A percentile compares a stretch with the other conserved stretches of the same genome.
phyloP scores from a whole-genome alignment of 2,888 invertebrate genomes.

The Pterostichus niger region DNA sequence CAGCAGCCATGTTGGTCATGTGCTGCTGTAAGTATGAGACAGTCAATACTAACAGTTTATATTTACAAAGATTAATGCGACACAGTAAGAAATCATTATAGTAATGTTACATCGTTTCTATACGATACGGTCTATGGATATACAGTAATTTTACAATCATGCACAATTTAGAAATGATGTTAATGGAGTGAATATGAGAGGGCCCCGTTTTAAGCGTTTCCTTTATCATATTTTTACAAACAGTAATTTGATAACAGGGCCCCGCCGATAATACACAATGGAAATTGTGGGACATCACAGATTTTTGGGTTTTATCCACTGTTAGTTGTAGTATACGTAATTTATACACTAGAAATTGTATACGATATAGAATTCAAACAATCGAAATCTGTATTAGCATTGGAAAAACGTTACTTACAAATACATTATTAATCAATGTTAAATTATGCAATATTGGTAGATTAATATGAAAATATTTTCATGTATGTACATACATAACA shows the following conservation, averaged over 20 bases:
- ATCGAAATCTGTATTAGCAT: neutral
- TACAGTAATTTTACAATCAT: slow-evolving; percentile 63
- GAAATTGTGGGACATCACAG: slow-evolving; percentile 64
- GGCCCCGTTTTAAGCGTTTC: slow-evolving; percentile 52
- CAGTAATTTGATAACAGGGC: slow-evolving; percentile 55
- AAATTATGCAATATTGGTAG: no score
- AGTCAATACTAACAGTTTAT: slow-evolving; percentile 62
- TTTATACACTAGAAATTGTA: slow-evolving; percentile 43
- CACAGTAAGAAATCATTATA: slow-evolving; percentile 63
- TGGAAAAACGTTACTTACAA: no score
- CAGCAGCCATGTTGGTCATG: neutral
- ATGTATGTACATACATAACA: no score
- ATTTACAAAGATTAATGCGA: slow-evolving; percentile 62
- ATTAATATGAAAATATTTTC: no score
- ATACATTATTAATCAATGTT: no score
- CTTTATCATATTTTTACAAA: slow-evolving; percentile 59
- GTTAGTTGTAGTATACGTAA: slow-evolving; percentile 50
- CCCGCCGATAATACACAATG: slow-evolving; percentile 53
- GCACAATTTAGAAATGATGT: slow-evolving; percentile 48
- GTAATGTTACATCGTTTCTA: slow-evolving; percentile 58
- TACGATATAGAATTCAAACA: slow-evolving; percentile 1
- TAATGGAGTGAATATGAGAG: slow-evolving; percentile 42
- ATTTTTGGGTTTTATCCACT: slow-evolving; percentile 57
- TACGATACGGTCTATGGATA: slow-evolving; percentile 58
- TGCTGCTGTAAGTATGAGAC: slow-evolving; percentile 39